These are phyloP conservation scores for Rhyacophila brunnea DNA, from an alignment of 1,140 invertebrate species.

Conservation along the genomic window DNA sequence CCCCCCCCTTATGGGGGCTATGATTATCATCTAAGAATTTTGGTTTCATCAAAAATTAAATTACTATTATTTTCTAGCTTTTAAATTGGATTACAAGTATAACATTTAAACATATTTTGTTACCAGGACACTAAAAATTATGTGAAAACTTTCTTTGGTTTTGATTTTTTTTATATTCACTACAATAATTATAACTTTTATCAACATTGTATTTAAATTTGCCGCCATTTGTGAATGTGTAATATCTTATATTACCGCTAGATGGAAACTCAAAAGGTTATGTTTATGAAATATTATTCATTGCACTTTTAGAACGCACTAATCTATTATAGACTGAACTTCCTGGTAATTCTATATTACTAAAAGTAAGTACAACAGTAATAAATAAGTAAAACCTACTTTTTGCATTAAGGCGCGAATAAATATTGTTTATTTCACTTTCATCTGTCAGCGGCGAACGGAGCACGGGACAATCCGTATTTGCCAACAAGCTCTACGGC, in stretches of 20 bases:
- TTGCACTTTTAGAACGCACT: conserved; percentile 28
- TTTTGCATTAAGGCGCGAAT: conserved; percentile 1
- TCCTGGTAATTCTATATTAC: conserved; percentile 4
- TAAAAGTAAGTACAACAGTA: conserved; percentile 19
- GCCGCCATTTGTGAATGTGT: background rate
- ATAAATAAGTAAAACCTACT: conserved; percentile 12
- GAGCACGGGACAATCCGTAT: conserved; percentile 49
- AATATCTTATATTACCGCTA: conserved; percentile 13
- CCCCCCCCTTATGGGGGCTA: no score
- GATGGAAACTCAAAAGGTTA: conserved; percentile 9
- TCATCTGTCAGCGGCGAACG: conserved; percentile 49
- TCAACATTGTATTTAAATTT: no score
- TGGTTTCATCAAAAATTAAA: no score
- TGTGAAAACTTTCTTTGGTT: no score
- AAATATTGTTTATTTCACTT: conserved; percentile 36
- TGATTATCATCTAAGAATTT: no score
- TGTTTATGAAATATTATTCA: conserved; percentile 30
- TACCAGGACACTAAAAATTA: no score
- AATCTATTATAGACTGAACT: conserved; percentile 12
- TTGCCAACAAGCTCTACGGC: conserved; percentile 17
- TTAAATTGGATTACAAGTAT: no score
- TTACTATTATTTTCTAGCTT: no score
- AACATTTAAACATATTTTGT: no score
- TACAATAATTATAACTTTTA: no score
- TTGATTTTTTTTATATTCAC: no score